Evolutionary conservation across 2,888 invertebrate species (phyloP), one percentile per base, ranked within the genome.

Genomic region (Eilema griseolum): DNA sequence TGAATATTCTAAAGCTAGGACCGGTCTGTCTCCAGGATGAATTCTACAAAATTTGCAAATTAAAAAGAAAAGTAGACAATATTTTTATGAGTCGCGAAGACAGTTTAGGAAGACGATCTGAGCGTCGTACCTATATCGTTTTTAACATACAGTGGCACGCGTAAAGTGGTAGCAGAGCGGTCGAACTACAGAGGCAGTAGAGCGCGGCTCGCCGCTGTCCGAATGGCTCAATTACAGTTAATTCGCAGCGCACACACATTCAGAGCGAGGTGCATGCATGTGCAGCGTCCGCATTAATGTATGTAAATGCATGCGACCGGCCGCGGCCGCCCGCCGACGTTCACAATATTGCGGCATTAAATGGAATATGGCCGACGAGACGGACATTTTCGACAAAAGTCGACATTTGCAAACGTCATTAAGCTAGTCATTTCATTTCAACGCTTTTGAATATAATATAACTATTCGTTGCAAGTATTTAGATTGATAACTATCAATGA

Each of bases 171-270:
- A 80, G 83, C 81, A 78, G 84, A 85, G 83, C 84, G 86, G 87
- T 86, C 84, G 87, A 89, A 86, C 89, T 88, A 84, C 80, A 83
- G 86, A 90, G 88, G 90, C 90, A 92, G 87, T 87, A 85, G 87
- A 91, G 90, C 92, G 88, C 87, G 86, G 89, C 87, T 88, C 82
- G 88, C 89, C 90, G 88, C 89, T 92, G 90, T 92, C 91, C 93
- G 91, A 95, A 95, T 94, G 92, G 93, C 94, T 95, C 95, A 95
- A 95, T 95, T 94, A 94, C 95, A 93, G 94, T 94, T 94, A 94
- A 95, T 94, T 94, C 94, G 92, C 90, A 93, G 88, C 91, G 91
- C 92, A 95, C 95, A 95, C 94, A 94, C 90, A 95, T 93, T 91
- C 89, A 88, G 88, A 88, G 89, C 86, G 87, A 88, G 89, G 88